Conservation (phyloP, 2,888 invertebrate genomes). For the Agriopis leucophaearia region DNA sequence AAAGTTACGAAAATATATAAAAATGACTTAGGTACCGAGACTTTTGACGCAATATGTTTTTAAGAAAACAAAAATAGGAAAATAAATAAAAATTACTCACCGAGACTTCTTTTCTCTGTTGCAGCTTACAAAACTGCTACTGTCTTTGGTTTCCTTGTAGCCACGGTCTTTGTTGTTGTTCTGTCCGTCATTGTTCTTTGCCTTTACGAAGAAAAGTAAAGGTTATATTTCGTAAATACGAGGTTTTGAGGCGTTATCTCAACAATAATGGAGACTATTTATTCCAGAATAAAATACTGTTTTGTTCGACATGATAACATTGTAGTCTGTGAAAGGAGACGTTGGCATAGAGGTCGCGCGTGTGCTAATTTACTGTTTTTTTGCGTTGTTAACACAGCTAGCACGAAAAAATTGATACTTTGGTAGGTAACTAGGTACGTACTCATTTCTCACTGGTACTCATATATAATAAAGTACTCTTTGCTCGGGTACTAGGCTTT, state of each 20-base stretch:
- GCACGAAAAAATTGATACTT: too few species aligned
- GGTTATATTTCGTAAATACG: not conserved
- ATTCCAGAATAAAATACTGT: too few species aligned
- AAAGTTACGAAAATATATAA: not conserved
- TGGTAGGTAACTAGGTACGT: too few species aligned
- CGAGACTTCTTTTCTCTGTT: conserved; percentile 42
- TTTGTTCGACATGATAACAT: too few species aligned
- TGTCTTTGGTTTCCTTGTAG: conserved; percentile 30
- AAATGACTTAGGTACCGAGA: conserved; percentile 45
- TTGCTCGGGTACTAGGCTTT: too few species aligned
- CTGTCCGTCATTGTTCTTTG: conserved; percentile 19
- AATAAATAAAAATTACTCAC: conserved; percentile 36
- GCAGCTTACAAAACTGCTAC: conserved; percentile 36
- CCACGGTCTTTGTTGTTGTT: conserved; percentile 29
- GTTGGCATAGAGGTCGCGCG: too few species aligned
- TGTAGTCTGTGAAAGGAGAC: too few species aligned
- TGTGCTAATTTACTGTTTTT: too few species aligned
- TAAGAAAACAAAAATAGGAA: not conserved
- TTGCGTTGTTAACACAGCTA: too few species aligned
- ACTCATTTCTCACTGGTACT: too few species aligned
- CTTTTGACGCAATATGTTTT: too few species aligned
- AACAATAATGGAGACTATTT: not conserved
- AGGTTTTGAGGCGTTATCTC: not conserved
- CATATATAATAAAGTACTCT: too few species aligned
- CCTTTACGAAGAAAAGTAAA: not conserved